phyloP scores from a whole-genome alignment of 2,113 vertebrate species.

The Thamnophis sirtalis region DNA sequence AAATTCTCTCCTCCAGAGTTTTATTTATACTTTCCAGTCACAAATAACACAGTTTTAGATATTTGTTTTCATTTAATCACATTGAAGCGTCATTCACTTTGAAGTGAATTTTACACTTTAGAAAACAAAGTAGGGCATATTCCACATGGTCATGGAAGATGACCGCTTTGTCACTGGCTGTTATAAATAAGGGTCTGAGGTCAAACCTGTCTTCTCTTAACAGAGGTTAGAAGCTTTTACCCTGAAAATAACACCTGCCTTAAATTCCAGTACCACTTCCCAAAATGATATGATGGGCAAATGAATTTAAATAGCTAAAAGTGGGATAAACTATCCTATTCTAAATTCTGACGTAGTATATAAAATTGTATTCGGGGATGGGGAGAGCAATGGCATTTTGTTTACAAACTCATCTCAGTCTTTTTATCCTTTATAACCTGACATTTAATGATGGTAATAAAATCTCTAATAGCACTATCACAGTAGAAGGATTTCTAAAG shows the following conservation, averaged over 20 bases:
- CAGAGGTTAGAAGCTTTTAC: slow-evolving; percentile 71
- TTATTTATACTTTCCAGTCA: slow-evolving; percentile 55
- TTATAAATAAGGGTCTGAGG: slow-evolving; percentile 74
- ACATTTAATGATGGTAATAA: background rate
- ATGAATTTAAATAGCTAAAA: slow-evolving; percentile 66
- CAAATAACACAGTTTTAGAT: slow-evolving; percentile 54
- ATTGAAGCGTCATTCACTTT: slow-evolving; percentile 65
- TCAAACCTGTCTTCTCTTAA: slow-evolving; percentile 72
- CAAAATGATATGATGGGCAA: slow-evolving; percentile 66
- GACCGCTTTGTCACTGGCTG: slow-evolving; percentile 63
- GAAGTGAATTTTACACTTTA: slow-evolving; percentile 56
- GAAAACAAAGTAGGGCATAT: slow-evolving; percentile 62
- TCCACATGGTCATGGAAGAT: slow-evolving; percentile 64
- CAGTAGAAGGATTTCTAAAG: background rate
- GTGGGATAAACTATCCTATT: slow-evolving; percentile 68
- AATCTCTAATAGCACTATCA: background rate
- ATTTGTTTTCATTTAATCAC: slow-evolving; percentile 63
- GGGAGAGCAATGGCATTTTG: background rate
- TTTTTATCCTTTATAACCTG: background rate
- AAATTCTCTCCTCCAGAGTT: background rate
- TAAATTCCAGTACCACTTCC: slow-evolving; percentile 64
- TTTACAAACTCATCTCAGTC: background rate
- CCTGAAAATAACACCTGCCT: slow-evolving; percentile 67
- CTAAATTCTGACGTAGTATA: slow-evolving; percentile 37
- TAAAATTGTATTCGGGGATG: background rate